phyloP scores from a whole-genome alignment of 1,140 invertebrate genomes.

The Saccostrea cuccullata region DNA sequence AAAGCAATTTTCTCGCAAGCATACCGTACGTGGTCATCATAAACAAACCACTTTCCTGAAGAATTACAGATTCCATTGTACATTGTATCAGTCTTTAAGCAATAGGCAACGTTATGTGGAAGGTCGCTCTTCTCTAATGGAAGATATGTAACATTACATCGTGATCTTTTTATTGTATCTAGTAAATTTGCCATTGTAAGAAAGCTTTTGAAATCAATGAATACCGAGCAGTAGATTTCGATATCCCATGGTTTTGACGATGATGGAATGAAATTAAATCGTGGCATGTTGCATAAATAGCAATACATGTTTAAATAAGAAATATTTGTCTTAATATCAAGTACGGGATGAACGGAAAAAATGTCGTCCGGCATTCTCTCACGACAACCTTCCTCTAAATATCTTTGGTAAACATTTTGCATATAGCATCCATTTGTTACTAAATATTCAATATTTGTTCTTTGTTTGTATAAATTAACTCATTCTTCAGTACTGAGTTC shows the following conservation, averaged over 20 bases:
- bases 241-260: neutral
- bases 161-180: neutral
- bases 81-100: neutral
- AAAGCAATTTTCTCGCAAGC: neutral
- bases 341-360: neutral
- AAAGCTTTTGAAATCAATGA: neutral
- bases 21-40: neutral
- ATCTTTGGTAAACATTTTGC: neutral
- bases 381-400: neutral
- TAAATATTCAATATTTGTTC: neutral
- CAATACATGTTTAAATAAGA: neutral
- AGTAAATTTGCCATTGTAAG: neutral
- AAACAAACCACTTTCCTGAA: neutral
- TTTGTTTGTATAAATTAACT: no score
- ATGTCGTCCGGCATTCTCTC: neutral
- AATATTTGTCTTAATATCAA: neutral
- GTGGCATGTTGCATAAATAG: neutral
- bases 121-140: neutral
- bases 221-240: neutral
- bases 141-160: neutral
- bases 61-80: constrained; percentile 4
- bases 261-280: neutral
- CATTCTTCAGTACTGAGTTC: no score
- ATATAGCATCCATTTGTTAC: constrained; percentile 2
- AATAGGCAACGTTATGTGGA: neutral